These are phyloP conservation scores for Cynodonichthys magdalenae DNA, from an alignment of 2,797 vertebrate species.

Conservation along the genomic window DNA sequence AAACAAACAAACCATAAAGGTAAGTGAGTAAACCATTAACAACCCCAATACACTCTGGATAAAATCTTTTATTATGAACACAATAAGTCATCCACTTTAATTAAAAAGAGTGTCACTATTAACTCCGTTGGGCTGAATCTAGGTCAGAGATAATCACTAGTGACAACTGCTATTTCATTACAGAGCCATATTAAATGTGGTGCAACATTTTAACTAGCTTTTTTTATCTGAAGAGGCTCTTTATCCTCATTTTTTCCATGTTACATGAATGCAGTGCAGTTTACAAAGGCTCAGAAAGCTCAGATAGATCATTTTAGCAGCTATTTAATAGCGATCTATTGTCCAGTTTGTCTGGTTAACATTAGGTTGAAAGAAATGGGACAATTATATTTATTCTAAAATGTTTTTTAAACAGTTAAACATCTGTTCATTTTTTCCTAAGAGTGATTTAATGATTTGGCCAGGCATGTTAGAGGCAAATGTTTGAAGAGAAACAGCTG, in stretches of 20 bases:
- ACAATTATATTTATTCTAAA: constrained; percentile 71
- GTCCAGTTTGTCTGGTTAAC: constrained; percentile 65
- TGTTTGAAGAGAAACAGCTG: constrained; percentile 45
- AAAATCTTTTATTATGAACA: not conserved
- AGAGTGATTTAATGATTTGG: constrained; percentile 69
- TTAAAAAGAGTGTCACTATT: not conserved
- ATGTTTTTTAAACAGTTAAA: constrained; percentile 38
- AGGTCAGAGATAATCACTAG: constrained; percentile 18
- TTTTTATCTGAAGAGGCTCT: constrained; percentile 7
- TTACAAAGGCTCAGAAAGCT: constrained; percentile 45
- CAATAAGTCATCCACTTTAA: not conserved
- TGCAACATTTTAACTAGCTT: constrained; percentile 14
- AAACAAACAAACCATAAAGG: not conserved
- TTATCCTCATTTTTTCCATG: constrained; percentile 30
- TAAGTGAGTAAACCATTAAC: constrained; percentile 1
- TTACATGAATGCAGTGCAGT: constrained; percentile 46
- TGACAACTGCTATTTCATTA: constrained; percentile 9
- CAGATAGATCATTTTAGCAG: constrained; percentile 50
- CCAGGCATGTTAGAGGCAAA: constrained; percentile 63
- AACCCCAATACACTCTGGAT: not conserved
- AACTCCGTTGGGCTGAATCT: not conserved
- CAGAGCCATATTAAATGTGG: constrained; percentile 11
- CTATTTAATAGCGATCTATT: constrained; percentile 67
- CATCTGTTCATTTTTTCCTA: constrained; percentile 68
- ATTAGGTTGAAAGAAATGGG: constrained; percentile 63